Evolutionary conservation across 2,888 invertebrate genomes (phyloP).

Genomic region (Protula sp.): DNA sequence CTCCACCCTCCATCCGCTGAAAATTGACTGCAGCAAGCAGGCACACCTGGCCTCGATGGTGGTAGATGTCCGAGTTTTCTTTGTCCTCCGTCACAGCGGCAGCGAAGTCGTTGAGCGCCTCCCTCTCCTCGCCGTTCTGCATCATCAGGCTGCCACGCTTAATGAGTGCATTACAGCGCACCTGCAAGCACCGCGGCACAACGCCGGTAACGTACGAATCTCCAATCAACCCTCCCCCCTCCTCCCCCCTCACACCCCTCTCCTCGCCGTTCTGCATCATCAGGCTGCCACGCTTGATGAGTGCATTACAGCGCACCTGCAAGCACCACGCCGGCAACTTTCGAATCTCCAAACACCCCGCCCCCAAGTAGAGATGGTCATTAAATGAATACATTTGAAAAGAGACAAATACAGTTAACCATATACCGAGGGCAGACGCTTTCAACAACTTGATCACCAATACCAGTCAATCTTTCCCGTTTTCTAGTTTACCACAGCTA

Average conservation of each 20-base stretch:
- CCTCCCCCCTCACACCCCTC: slow-evolving; percentile 53
- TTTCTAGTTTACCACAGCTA: too few relatives aligned
- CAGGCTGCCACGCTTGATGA: slow-evolving; percentile 82
- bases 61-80: slow-evolving; percentile 81
- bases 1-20: too few relatives aligned
- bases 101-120: slow-evolving; percentile 74
- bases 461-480: too few relatives aligned
- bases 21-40: too few relatives aligned
- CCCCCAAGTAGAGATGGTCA: too few relatives aligned
- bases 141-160: slow-evolving; percentile 80
- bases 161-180: slow-evolving; percentile 73
- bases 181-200: slow-evolving; percentile 33
- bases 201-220: too few relatives aligned
- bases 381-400: too few relatives aligned
- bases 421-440: too few relatives aligned
- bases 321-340: too few relatives aligned
- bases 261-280: slow-evolving; percentile 67
- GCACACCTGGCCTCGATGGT: slow-evolving; percentile 76
- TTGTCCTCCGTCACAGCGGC: slow-evolving; percentile 72
- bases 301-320: slow-evolving; percentile 65
- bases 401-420: too few relatives aligned
- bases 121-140: slow-evolving; percentile 60
- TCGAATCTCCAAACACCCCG: too few relatives aligned
- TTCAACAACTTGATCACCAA: too few relatives aligned
- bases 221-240: neutral